Percentiles rank a stretch among this genome's conserved stretches.
Evolutionary conservation across 1,140 invertebrate species (phyloP).

Genomic region (Drosophila rhopaloa): DNA sequence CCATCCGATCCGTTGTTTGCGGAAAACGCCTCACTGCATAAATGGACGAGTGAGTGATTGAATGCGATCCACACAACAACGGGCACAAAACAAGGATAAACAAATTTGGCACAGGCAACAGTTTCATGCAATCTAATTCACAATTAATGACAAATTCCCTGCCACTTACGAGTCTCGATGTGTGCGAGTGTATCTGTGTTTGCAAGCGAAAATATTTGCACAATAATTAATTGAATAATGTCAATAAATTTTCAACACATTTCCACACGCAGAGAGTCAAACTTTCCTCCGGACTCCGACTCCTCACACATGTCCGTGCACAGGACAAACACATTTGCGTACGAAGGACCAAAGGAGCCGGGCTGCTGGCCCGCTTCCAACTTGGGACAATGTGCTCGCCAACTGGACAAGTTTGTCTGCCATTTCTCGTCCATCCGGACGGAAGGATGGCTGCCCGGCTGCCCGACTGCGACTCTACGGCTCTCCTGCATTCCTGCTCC

Average conservation of each 20-base stretch:
- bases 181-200: constrained; percentile 30
- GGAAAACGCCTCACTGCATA: constrained; percentile 68
- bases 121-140: constrained; percentile 82
- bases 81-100: constrained; percentile 43
- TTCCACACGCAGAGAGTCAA: constrained; percentile 61
- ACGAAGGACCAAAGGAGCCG: constrained; percentile 35
- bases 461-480: constrained; percentile 26
- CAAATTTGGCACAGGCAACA: constrained; percentile 61
- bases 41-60: constrained; percentile 61
- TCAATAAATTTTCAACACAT: constrained; percentile 84
- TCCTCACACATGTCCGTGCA: constrained; percentile 68
- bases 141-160: constrained; percentile 82
- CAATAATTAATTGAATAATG: constrained; percentile 85
- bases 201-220: constrained; percentile 81
- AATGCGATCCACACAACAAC: constrained; percentile 19
- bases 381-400: constrained; percentile 61
- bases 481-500: not conserved
- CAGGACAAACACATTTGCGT: constrained; percentile 82
- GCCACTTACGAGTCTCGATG: constrained; percentile 63
- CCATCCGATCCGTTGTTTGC: constrained; percentile 39
- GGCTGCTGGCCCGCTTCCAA: constrained; percentile 39
- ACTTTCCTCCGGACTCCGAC: constrained; percentile 42
- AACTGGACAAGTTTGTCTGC: constrained; percentile 76
- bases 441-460: constrained; percentile 19
- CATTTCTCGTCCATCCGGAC: constrained; percentile 11